A percentile compares a stretch with the other conserved stretches of the same genome.
These are phyloP conservation scores for Euproctis similis DNA, from an alignment of 2,888 invertebrate species.

Conservation along the genomic window DNA sequence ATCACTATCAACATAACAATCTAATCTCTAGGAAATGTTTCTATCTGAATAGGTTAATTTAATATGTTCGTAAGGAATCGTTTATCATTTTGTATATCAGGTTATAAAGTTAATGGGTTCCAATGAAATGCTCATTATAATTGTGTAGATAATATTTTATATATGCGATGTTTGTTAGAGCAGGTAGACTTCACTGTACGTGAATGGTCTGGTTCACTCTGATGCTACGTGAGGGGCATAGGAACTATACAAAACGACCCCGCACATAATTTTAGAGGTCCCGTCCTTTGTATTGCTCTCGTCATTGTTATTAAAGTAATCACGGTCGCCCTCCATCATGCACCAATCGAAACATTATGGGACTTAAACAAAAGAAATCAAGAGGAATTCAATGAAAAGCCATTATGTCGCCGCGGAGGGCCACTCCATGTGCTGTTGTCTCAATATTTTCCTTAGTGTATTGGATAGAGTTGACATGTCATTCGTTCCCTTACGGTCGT, in stretches of 20 bases:
- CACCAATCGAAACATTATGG: slow-evolving; percentile 73
- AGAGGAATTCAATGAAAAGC: slow-evolving; percentile 73
- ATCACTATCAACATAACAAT: too few species aligned
- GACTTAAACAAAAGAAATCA: slow-evolving; percentile 74
- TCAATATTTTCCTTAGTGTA: slow-evolving; percentile 71
- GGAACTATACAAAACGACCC: slow-evolving; percentile 58
- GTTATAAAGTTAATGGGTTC: slow-evolving; percentile 47
- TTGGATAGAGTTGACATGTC: slow-evolving; percentile 65
- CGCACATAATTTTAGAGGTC: slow-evolving; percentile 64
- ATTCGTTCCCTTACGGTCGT: slow-evolving; percentile 57
- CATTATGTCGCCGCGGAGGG: slow-evolving; percentile 69
- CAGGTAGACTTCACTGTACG: slow-evolving; percentile 49
- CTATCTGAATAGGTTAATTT: slow-evolving; percentile 24
- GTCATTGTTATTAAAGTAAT: slow-evolving; percentile 75
- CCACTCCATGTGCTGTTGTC: slow-evolving; percentile 65
- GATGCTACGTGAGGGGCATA: slow-evolving; percentile 65
- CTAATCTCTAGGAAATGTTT: slow-evolving; percentile 14
- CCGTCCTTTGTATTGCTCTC: slow-evolving; percentile 65
- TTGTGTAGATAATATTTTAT: slow-evolving; percentile 62
- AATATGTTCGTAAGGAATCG: slow-evolving; percentile 23
- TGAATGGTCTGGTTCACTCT: slow-evolving; percentile 33
- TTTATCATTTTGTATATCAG: slow-evolving; percentile 34
- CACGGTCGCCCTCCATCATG: slow-evolving; percentile 68
- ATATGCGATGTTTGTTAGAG: slow-evolving; percentile 51
- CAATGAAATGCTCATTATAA: slow-evolving; percentile 65